A percentile compares a stretch with the other conserved stretches of the same genome.
phyloP scores from a whole-genome alignment of 2,888 invertebrate species.

The Lithophane socia region DNA sequence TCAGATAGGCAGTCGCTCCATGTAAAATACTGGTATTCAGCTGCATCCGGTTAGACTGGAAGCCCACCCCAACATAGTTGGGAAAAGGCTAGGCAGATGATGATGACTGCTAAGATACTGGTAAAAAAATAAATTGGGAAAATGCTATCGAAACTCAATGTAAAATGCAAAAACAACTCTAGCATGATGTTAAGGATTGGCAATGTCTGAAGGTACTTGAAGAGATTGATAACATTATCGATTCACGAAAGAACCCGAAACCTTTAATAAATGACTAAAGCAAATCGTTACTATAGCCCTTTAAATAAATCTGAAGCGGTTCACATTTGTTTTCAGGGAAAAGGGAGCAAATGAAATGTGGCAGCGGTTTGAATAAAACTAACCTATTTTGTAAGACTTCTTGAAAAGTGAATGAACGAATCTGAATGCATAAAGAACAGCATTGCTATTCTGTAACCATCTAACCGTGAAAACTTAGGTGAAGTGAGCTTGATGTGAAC shows the following conservation, averaged over 20 bases:
- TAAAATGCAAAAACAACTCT: not conserved
- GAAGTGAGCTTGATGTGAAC: too few relatives aligned
- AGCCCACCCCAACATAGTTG: too few relatives aligned
- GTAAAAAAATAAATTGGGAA: not conserved
- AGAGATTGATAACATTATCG: conserved; percentile 36
- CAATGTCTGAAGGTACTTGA: not conserved
- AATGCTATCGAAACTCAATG: not conserved
- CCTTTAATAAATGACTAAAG: conserved; percentile 47
- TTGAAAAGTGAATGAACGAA: conserved; percentile 15
- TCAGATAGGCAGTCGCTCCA: too few relatives aligned
- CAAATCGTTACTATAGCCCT: conserved; percentile 39
- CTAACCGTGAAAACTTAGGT: too few relatives aligned
- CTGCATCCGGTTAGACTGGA: too few relatives aligned
- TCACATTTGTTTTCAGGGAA: conserved; percentile 51
- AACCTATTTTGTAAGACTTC: conserved; percentile 22
- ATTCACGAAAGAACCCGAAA: conserved; percentile 27
- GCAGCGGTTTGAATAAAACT: conserved; percentile 29
- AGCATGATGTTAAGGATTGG: too few relatives aligned
- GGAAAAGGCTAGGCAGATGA: too few relatives aligned
- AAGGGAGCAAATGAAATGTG: conserved; percentile 45
- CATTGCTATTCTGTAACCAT: too few relatives aligned
- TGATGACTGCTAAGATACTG: not conserved
- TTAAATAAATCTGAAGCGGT: conserved; percentile 62
- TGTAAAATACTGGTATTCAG: too few relatives aligned
- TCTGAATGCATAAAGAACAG: not conserved